Percentiles rank a stretch among this genome's conserved stretches.
Conservation (phyloP, 1,140 invertebrate species). For the Pseudomyrmex dendroicus region DNA sequence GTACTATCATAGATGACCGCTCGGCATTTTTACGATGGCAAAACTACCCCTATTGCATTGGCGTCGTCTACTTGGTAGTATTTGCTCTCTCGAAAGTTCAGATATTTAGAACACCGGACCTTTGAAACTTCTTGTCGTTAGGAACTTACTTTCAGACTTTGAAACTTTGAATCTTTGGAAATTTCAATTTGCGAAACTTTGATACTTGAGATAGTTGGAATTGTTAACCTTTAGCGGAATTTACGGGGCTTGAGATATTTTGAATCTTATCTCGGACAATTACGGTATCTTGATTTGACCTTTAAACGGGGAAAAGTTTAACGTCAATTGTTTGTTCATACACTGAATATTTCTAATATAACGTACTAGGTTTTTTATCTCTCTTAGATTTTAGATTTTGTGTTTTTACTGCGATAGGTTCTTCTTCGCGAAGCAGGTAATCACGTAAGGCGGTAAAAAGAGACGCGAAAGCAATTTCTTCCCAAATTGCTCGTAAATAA, state of each 20-base stretch:
- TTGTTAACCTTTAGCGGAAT: constrained; percentile 54
- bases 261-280: constrained; percentile 8
- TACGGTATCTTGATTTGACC: not conserved
- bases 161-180: constrained; percentile 53
- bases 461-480: not conserved
- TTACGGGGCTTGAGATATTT: constrained; percentile 28
- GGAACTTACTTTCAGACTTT: constrained; percentile 30
- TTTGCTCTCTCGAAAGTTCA: constrained; percentile 21
- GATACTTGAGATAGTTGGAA: constrained; percentile 52
- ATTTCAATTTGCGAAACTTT: constrained; percentile 56
- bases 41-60: constrained; percentile 35
- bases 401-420: too few relatives aligned
- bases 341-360: too few relatives aligned
- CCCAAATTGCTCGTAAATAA: not conserved
- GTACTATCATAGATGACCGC: constrained; percentile 11
- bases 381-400: too few relatives aligned
- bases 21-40: constrained; percentile 42
- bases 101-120: constrained; percentile 51
- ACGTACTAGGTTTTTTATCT: too few relatives aligned
- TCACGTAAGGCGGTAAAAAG: not conserved
- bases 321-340: not conserved
- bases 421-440: not conserved
- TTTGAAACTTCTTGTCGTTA: constrained; percentile 45
- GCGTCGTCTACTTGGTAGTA: constrained; percentile 20
- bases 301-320: not conserved